phyloP scores from a whole-genome alignment of 2,888 invertebrate genomes.

The Nezara viridula region DNA sequence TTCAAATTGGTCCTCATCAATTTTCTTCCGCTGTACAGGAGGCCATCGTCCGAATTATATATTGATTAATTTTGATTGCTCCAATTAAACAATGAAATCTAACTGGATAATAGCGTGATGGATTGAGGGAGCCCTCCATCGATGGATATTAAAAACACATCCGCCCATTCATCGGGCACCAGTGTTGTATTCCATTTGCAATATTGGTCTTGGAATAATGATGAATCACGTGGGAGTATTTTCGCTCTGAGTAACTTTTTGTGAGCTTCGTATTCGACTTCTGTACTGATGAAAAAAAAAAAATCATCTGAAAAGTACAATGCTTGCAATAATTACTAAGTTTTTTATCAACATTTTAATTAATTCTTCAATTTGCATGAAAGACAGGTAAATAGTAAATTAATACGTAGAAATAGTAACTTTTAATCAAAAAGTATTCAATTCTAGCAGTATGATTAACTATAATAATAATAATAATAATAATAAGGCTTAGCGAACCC shows the following conservation, averaged over 20 bases:
- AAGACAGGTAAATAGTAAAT: too few species aligned
- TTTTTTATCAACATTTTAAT: too few species aligned
- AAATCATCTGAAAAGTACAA: too few species aligned
- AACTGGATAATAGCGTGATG: neutral
- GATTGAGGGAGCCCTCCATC: neutral
- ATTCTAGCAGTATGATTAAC: too few species aligned
- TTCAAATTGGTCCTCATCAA: too few species aligned
- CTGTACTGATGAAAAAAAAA: neutral
- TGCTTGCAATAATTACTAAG: too few species aligned
- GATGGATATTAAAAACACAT: slow-evolving; percentile 4
- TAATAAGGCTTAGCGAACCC: too few species aligned
- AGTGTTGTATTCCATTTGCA: neutral
- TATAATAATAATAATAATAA: too few species aligned
- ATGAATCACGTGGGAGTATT: neutral
- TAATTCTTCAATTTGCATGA: too few species aligned
- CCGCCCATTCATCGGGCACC: neutral
- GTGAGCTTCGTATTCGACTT: neutral
- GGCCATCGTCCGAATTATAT: neutral
- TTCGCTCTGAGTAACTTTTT: neutral
- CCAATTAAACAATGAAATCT: neutral
- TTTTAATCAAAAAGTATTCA: too few species aligned
- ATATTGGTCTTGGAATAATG: slow-evolving; percentile 25
- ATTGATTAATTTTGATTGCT: neutral
- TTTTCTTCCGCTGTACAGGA: neutral
- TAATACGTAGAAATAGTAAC: too few species aligned